phyloP scores from a whole-genome alignment of 2,888 invertebrate species.

The Furcula furcula region DNA sequence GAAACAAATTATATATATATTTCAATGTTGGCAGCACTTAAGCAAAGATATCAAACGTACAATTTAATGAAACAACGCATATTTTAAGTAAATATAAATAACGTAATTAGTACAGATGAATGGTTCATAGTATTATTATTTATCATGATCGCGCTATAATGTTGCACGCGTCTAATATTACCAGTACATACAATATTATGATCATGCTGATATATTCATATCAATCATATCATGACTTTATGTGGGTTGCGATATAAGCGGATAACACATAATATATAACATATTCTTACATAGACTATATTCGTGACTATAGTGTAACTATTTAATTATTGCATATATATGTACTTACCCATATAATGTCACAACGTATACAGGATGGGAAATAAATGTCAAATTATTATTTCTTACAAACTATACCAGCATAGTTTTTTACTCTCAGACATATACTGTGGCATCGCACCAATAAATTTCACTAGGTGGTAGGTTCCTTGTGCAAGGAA shows the following conservation, averaged over 20 bases:
- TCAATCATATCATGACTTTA: conserved; percentile 20
- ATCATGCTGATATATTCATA: conserved; percentile 35
- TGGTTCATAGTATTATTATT: conserved; percentile 21
- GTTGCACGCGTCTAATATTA: conserved; percentile 32
- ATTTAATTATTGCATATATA: no score
- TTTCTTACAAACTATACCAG: no score
- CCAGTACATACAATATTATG: conserved; percentile 27
- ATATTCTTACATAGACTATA: no score
- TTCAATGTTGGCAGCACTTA: conserved; percentile 21
- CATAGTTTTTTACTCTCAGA: no score
- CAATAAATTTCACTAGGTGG: no score
- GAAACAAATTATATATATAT: conserved; percentile 3
- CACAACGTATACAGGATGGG: no score
- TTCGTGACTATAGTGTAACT: no score
- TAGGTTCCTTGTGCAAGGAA: no score
- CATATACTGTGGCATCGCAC: no score
- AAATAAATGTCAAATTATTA: no score
- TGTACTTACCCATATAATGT: no score
- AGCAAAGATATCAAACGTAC: conserved; percentile 10
- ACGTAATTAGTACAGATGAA: conserved; percentile 13
- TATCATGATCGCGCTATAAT: conserved; percentile 24
- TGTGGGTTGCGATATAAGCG: conserved; percentile 11
- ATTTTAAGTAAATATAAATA: conserved; percentile 21
- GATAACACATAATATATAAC: no score
- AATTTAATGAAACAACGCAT: conserved; percentile 32